phyloP scores from a whole-genome alignment of 37 sponge, comb jelly and placozoan species.

The Spongilla lacustris region DNA sequence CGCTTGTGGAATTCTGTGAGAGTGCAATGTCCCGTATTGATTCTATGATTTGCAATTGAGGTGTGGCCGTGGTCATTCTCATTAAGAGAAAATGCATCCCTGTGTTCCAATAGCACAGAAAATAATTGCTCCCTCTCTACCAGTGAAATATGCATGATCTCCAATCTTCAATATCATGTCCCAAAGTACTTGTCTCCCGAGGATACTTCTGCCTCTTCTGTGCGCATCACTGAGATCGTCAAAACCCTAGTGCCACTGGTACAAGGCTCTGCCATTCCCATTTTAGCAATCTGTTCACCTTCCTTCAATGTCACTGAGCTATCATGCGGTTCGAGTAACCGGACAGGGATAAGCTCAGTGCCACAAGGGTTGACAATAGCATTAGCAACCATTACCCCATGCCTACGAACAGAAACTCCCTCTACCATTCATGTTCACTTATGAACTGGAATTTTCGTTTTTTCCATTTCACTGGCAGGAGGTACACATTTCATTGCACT shows the following conservation, averaged over 20 bases:
- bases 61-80: neutral
- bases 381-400: slow-evolving; percentile 1
- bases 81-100: neutral
- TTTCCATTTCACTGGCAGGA: too few relatives aligned
- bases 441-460: neutral
- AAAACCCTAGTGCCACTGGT: neutral
- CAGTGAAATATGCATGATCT: too few relatives aligned
- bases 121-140: neutral
- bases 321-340: neutral
- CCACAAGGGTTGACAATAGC: slow-evolving; percentile 5
- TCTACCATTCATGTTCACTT: slow-evolving; percentile 4
- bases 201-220: neutral
- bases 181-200: neutral
- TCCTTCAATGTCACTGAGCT: neutral
- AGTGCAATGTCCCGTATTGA: neutral
- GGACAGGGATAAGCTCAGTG: neutral
- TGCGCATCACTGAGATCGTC: neutral
- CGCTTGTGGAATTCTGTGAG: neutral
- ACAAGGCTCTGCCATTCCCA: neutral
- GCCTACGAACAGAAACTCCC: neutral
- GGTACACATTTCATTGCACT: too few relatives aligned
- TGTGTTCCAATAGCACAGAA: neutral
- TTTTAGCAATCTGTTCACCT: neutral
- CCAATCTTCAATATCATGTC: neutral
- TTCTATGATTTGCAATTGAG: neutral